Evolutionary conservation across 2,888 invertebrate species (phyloP).

Genomic region (Byasa hedistus): DNA sequence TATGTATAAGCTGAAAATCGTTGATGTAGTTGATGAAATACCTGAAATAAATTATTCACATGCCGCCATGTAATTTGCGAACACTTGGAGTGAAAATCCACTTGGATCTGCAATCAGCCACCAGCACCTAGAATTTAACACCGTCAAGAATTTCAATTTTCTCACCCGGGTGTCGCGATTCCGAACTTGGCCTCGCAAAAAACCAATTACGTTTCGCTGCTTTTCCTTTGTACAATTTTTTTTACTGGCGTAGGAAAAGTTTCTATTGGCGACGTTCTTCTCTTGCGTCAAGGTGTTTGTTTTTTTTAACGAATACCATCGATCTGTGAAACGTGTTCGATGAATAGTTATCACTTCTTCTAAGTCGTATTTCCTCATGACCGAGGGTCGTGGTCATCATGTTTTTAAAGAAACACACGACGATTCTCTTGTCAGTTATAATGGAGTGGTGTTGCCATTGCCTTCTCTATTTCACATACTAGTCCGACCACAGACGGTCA

Average conservation of each 20-base stretch:
- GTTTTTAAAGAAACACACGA: no score
- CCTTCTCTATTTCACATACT: no score
- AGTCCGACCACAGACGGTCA: no score
- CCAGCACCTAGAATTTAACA: conserved; percentile 21
- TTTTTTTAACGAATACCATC: not conserved
- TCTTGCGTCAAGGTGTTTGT: not conserved
- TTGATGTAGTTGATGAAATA: no score
- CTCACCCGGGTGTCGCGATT: conserved; percentile 16
- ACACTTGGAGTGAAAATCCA: conserved; percentile 1
- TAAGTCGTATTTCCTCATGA: no score
- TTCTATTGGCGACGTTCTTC: conserved; percentile 15
- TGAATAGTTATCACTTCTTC: no score
- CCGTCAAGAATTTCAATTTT: conserved; percentile 28
- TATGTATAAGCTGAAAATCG: no score
- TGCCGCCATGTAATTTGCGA: no score
- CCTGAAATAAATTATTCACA: no score
- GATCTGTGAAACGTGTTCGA: not conserved
- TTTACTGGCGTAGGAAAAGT: conserved; percentile 20
- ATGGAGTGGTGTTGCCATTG: no score
- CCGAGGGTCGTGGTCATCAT: no score
- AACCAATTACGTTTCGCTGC: conserved; percentile 18
- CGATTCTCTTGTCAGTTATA: no score
- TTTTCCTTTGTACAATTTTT: conserved; percentile 13
- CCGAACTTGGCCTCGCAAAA: conserved; percentile 22
- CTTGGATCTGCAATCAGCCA: conserved; percentile 18